These are phyloP conservation scores for Mayetiola destructor DNA, from an alignment of 2,888 invertebrate species.

Conservation along the genomic window DNA sequence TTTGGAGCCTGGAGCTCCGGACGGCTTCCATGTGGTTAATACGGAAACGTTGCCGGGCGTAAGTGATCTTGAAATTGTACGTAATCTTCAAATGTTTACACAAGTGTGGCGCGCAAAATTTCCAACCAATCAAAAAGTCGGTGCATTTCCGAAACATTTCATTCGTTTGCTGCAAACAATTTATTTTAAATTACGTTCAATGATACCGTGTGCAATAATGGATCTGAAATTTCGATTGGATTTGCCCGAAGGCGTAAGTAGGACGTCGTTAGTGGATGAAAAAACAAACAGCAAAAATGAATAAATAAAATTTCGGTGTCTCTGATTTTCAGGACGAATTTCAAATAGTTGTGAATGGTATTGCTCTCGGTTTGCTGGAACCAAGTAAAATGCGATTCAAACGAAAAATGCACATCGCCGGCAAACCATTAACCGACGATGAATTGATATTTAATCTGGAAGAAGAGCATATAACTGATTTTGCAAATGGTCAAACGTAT, in stretches of 20 bases:
- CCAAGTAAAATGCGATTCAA: constrained; percentile 40
- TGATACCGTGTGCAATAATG: constrained; percentile 76
- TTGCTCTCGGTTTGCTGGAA: constrained; percentile 61
- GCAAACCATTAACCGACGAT: constrained; percentile 39
- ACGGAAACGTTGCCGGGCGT: constrained; percentile 62
- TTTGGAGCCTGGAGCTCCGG: constrained; percentile 58
- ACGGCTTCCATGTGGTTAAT: constrained; percentile 64
- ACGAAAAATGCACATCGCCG: constrained; percentile 29
- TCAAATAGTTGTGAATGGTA: constrained; percentile 55
- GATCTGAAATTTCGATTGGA: constrained; percentile 70
- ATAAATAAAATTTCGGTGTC: constrained; percentile 16
- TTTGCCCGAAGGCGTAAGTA: constrained; percentile 61
- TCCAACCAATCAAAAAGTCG: constrained; percentile 36
- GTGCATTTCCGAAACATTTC: constrained; percentile 41
- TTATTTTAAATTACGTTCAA: constrained; percentile 74
- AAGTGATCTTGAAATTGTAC: constrained; percentile 48
- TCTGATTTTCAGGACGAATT: constrained; percentile 42
- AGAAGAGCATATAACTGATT: constrained; percentile 47
- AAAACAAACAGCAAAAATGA: background rate
- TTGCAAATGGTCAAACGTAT: constrained; percentile 4
- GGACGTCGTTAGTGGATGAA: too few relatives aligned
- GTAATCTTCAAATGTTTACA: constrained; percentile 68
- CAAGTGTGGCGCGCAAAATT: constrained; percentile 63
- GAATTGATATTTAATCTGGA: constrained; percentile 76
- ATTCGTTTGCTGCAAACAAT: constrained; percentile 52